Conservation (phyloP, 2,113 vertebrate species). For the Delphinapterus leucas region DNA sequence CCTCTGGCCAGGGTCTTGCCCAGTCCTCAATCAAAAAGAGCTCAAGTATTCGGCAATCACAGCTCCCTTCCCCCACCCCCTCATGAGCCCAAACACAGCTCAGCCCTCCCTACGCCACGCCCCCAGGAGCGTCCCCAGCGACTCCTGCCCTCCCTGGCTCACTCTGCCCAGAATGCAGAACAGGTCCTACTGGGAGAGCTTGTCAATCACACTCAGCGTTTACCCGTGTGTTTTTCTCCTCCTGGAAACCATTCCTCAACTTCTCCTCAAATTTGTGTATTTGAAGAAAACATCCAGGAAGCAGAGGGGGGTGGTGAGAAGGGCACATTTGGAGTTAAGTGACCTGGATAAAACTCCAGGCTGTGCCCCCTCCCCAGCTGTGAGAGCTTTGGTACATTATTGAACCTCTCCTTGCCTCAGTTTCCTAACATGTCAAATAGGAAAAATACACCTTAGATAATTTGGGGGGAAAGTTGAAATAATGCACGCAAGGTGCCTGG, state of each 20-base stretch:
- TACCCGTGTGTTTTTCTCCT: fast-evolving
- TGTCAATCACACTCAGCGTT: not conserved
- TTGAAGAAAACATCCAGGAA: not conserved
- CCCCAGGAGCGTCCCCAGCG: not conserved
- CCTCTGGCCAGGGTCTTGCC: not conserved
- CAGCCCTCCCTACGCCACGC: too few relatives aligned
- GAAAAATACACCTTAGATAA: not conserved
- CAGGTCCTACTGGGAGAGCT: not conserved
- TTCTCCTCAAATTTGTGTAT: not conserved
- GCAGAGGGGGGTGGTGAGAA: not conserved
- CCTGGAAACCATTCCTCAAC: not conserved
- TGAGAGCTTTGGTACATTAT: too few relatives aligned
- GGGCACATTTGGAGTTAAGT: not conserved
- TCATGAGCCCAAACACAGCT: fast-evolving
- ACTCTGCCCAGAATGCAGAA: not conserved
- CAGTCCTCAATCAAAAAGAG: not conserved
- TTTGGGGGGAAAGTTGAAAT: not conserved
- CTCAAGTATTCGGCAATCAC: not conserved
- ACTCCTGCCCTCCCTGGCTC: not conserved
- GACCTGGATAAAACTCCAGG: not conserved
- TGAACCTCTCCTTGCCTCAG: not conserved
- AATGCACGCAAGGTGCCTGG: fast-evolving
- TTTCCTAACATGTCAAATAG: not conserved
- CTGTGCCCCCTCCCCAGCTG: not conserved
- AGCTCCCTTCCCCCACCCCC: not conserved